Conservation (phyloP, 2,888 invertebrate genomes). For the Cosmopolites sordidus region DNA sequence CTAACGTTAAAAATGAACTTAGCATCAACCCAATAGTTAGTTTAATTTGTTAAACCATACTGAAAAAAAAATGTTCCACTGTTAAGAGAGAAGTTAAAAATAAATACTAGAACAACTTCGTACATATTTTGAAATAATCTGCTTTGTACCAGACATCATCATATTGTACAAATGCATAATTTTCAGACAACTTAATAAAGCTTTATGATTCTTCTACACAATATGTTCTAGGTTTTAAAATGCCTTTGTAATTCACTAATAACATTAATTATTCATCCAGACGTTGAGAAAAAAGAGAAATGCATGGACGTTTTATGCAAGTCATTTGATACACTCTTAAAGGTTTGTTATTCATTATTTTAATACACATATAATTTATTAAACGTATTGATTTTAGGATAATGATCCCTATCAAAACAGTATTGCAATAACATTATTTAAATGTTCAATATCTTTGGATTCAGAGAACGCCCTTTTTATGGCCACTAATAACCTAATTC, state of each 20-base stretch:
- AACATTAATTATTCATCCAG: conserved; percentile 23
- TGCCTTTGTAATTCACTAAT: conserved; percentile 35
- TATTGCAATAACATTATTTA: conserved; percentile 13
- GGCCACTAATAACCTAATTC: conserved; percentile 5
- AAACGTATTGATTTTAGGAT: conserved; percentile 9
- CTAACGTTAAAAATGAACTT: no score
- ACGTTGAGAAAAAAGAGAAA: conserved; percentile 12
- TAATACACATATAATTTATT: background rate
- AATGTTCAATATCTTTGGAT: conserved; percentile 8
- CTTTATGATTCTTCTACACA: no score
- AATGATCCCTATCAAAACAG: conserved; percentile 11
- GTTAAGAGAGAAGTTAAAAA: no score
- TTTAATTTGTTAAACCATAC: no score
- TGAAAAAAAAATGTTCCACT: no score
- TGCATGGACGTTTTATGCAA: conserved; percentile 25
- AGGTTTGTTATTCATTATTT: conserved; percentile 22
- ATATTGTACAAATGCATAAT: no score
- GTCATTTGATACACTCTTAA: conserved; percentile 25
- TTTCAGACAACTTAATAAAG: no score
- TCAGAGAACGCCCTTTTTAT: background rate
- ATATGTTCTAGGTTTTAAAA: conserved; percentile 30
- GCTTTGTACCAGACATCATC: no score
- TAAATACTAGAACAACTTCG: no score
- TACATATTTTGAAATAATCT: no score
- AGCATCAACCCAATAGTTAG: no score